Percentiles rank a stretch among this genome's conserved stretches.
Conservation (phyloP, 2,888 invertebrate species). For the Antheraea yamamai region DNA sequence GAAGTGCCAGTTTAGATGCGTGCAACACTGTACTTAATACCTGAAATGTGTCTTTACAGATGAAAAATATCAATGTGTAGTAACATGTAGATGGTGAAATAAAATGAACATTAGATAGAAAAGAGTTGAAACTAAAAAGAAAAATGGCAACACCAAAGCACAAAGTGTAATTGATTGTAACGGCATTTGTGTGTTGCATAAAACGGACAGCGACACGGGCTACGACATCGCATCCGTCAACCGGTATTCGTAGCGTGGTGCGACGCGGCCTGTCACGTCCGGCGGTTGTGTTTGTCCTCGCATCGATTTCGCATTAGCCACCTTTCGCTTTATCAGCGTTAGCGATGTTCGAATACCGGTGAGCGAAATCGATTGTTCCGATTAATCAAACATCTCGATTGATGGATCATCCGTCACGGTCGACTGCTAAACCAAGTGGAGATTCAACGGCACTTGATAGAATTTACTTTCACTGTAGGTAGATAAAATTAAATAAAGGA, state of each 20-base stretch:
- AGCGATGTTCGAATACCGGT: neutral
- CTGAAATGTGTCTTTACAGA: too few relatives aligned
- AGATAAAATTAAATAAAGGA: too few relatives aligned
- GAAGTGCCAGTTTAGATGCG: too few relatives aligned
- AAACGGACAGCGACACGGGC: slow-evolving; percentile 6
- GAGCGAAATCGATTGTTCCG: neutral
- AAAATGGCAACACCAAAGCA: neutral
- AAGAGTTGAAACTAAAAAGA: neutral
- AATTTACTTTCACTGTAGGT: too few relatives aligned
- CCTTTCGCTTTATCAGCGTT: slow-evolving; percentile 42
- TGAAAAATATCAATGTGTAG: too few relatives aligned
- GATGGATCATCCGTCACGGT: neutral
- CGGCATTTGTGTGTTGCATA: slow-evolving; percentile 3
- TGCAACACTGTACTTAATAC: too few relatives aligned
- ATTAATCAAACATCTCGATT: slow-evolving; percentile 1
- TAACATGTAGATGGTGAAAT: neutral
- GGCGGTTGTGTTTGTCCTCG: slow-evolving; percentile 17
- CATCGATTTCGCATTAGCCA: slow-evolving; percentile 71
- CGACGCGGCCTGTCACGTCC: slow-evolving; percentile 17
- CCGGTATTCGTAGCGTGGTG: neutral
- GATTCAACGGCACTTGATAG: neutral
- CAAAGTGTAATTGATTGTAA: slow-evolving; percentile 12
- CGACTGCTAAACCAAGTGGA: neutral
- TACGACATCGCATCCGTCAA: slow-evolving; percentile 3
- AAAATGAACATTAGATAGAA: neutral